These are phyloP conservation scores for Varanus komodoensis DNA, from an alignment of 2,113 vertebrate species.

Conservation along the genomic window DNA sequence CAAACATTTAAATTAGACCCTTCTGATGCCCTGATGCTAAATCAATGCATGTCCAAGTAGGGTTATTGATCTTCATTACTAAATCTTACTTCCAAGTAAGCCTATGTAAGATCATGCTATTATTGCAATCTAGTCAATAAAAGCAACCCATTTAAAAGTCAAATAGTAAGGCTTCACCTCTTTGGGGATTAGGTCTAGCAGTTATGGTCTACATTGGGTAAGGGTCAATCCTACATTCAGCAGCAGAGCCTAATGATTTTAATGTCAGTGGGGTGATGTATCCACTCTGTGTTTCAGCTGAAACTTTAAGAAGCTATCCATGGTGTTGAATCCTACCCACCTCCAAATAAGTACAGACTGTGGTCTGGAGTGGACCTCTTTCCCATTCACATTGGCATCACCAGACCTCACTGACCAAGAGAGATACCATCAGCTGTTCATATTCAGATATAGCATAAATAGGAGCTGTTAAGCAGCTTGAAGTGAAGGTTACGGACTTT, in stretches of 20 bases:
- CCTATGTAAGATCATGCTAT: background rate
- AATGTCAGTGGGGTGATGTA: no score
- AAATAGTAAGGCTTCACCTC: background rate
- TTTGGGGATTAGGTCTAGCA: background rate
- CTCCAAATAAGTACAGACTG: no score
- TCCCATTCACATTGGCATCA: no score
- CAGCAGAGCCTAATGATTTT: no score
- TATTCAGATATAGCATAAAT: background rate
- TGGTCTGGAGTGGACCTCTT: no score
- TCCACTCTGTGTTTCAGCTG: no score
- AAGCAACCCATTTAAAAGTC: background rate
- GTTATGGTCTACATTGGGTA: background rate
- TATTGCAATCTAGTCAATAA: no score
- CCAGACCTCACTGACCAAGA: background rate
- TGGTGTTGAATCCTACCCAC: no score
- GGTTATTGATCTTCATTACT: background rate
- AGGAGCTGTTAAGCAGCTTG: conserved; percentile 30
- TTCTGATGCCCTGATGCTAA: background rate
- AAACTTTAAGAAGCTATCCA: no score
- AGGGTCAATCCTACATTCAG: background rate
- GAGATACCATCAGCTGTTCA: background rate
- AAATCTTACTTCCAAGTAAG: background rate
- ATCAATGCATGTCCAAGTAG: background rate
- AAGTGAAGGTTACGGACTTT: conserved; percentile 27
- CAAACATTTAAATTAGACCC: background rate